Evolutionary conservation across 2,797 vertebrate species (phyloP).

Genomic region (Rhinophrynus dorsalis): DNA sequence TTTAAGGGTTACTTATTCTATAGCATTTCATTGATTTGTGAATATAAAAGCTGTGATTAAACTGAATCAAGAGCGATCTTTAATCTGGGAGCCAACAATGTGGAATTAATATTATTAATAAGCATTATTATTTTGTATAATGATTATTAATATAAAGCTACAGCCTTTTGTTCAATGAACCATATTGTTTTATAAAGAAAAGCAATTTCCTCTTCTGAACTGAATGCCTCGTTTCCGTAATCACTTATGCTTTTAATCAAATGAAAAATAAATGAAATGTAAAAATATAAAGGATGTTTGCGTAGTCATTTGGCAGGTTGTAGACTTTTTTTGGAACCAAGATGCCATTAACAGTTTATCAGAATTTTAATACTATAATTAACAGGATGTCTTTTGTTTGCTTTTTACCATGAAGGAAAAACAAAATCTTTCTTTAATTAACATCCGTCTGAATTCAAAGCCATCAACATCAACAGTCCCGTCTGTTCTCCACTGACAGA

Average conservation of each 20-base stretch:
- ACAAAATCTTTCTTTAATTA: constrained; percentile 9
- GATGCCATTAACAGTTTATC: constrained; percentile 21
- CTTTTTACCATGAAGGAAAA: constrained; percentile 7
- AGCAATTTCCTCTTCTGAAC: constrained; percentile 21
- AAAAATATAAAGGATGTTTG: not conserved
- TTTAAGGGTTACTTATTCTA: too few relatives aligned
- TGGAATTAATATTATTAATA: not conserved
- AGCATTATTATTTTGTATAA: not conserved
- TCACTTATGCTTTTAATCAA: constrained; percentile 7
- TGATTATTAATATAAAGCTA: constrained; percentile 11
- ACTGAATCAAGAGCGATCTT: not conserved
- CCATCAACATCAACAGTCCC: not conserved
- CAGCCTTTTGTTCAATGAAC: constrained; percentile 6
- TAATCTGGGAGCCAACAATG: not conserved
- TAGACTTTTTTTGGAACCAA: not conserved
- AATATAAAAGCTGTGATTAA: not conserved
- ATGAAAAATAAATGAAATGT: constrained; percentile 2
- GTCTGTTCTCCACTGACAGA: not conserved
- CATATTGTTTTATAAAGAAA: constrained; percentile 8
- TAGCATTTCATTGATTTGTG: not conserved
- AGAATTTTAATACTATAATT: constrained; percentile 26
- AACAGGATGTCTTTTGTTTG: constrained; percentile 5
- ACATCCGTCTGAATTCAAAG: constrained; percentile 18
- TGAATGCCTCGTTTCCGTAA: constrained; percentile 1
- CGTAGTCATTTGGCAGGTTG: not conserved